These are phyloP conservation scores for Mercenaria mercenaria DNA, from an alignment of 1,140 invertebrate species.

Conservation along the genomic window DNA sequence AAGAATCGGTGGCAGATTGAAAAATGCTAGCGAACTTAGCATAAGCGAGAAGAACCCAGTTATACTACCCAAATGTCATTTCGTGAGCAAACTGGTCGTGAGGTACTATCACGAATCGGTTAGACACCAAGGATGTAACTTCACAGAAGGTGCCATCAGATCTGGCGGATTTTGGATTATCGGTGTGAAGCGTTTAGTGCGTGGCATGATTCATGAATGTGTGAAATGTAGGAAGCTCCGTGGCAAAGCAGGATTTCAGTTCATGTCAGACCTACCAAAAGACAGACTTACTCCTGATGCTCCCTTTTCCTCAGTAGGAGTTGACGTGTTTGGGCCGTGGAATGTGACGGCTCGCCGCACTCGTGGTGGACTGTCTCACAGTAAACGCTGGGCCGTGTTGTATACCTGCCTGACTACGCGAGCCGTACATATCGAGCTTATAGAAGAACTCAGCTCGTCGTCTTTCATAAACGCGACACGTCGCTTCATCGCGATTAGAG, in stretches of 20 bases:
- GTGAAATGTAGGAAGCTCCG: conserved; percentile 21
- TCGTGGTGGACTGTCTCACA: not conserved
- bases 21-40: too few relatives aligned
- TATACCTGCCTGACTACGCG: conserved; percentile 36
- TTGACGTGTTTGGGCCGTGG: conserved; percentile 46
- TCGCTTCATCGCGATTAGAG: not conserved
- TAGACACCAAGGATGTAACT: conserved; percentile 54
- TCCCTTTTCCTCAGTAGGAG: conserved; percentile 26
- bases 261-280: conserved; percentile 17
- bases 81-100: not conserved
- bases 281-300: not conserved
- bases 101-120: not conserved
- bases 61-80: not conserved
- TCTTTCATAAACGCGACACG: conserved; percentile 44
- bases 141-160: conserved; percentile 40
- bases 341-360: not conserved
- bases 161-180: conserved; percentile 37
- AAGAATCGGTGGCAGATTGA: conserved; percentile 9
- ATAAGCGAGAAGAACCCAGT: not conserved
- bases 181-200: not conserved
- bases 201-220: conserved; percentile 31
- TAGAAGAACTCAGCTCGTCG: conserved; percentile 21
- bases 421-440: conserved; percentile 11
- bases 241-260: not conserved
- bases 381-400: conserved; percentile 34